Conservation (phyloP, 1,140 invertebrate species). For the Chrysomallon squamiferum region DNA sequence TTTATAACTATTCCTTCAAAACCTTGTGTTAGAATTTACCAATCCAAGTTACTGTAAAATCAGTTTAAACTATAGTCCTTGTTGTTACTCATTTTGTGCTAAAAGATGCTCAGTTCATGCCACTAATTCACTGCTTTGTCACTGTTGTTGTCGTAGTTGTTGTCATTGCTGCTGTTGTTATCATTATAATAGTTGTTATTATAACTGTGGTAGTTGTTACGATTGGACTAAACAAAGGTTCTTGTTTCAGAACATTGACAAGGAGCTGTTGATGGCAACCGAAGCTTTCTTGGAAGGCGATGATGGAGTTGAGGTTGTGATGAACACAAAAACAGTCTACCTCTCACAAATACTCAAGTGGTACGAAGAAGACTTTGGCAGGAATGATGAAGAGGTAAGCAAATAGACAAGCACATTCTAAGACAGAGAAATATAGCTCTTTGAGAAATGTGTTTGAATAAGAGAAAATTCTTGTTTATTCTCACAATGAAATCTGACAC, state of each 20-base stretch:
- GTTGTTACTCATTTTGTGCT: too few relatives aligned
- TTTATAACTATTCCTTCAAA: too few relatives aligned
- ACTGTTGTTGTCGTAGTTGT: too few relatives aligned
- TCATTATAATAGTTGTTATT: too few relatives aligned
- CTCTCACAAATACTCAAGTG: conserved; percentile 64
- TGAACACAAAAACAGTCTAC: conserved; percentile 50
- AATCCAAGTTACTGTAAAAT: too few relatives aligned
- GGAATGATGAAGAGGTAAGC: conserved; percentile 56
- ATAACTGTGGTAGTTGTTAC: too few relatives aligned
- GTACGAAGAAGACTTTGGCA: conserved; percentile 65
- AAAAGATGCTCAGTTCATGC: too few relatives aligned
- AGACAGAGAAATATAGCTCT: background rate
- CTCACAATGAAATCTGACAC: conserved; percentile 1
- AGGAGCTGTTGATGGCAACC: conserved; percentile 45
- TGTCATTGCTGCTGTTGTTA: too few relatives aligned
- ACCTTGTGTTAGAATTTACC: too few relatives aligned
- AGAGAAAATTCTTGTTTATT: background rate
- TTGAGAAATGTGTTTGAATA: background rate
- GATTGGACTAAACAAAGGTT: too few relatives aligned
- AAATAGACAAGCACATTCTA: background rate
- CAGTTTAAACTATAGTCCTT: too few relatives aligned
- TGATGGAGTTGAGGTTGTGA: conserved; percentile 56
- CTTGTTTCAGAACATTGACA: conserved; percentile 46
- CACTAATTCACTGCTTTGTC: too few relatives aligned
- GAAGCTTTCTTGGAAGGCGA: conserved; percentile 57